Base-by-base conservation (phyloP, 2,113 vertebrate species). In the Gobiocypris rarus region DNA sequence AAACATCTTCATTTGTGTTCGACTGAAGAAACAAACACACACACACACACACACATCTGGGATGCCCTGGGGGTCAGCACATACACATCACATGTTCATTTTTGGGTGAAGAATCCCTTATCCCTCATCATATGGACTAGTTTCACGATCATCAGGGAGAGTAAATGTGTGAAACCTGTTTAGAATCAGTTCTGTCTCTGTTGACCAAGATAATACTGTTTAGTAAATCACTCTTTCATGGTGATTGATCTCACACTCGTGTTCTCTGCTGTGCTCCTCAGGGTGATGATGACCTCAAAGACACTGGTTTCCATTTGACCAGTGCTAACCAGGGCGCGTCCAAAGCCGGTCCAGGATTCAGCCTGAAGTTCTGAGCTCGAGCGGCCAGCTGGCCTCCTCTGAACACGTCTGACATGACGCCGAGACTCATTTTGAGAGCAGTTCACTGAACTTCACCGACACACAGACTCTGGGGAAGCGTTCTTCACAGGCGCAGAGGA, bases 251-350 rank as follows among this genome's bases (percentile, higher is more conserved):
- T 34, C 7, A 34, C 19, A 4, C 63, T 34, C 28, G 9, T 67
- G 3, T 67, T 4, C 19, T 75, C 54, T 74, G 75, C 59, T 9
- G 78, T 83, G 79, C 65, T 61, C 69, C 59, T 0, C 87, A 99
- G 98, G 97, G 97, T 0, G 97, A 99, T 0, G 97, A 99, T 0
- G 98, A 99, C 87, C 92, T 99, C 3, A 98, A 96, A 58, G 97
- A 99, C 73, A 98, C 97, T 0, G 98, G 98, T 50, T 99, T 99
- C 90, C 97, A 99, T 67, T 92, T 99, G 86, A 99, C 97, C 17
- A 97, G 96, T 87, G 98, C 97, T 0, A 98, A 96, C 61, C 98
- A 99, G 91, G 98, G 98, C 34, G 97, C 94, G 0, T 99, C 98
- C 0, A 97, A 97, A 0, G 97, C 96, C 0, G 98, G 98, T 2